These are phyloP conservation scores for Cepaea hortensis DNA, from an alignment of 2,888 invertebrate genomes.

Conservation along the genomic window DNA sequence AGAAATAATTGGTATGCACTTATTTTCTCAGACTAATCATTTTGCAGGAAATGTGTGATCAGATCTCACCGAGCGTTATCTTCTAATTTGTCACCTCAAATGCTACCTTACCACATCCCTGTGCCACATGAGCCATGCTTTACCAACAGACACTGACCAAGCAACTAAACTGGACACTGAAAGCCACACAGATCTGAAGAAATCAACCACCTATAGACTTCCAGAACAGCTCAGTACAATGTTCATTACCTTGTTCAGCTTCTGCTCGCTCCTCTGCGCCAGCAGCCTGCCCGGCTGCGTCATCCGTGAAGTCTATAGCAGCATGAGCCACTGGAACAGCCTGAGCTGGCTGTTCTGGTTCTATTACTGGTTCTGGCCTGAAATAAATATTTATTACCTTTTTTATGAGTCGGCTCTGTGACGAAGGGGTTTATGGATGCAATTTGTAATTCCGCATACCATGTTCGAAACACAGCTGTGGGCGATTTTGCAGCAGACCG, in stretches of 20 bases:
- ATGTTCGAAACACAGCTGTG: no score
- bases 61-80: background rate
- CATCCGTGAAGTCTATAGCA: constrained; percentile 41
- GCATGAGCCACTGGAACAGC: constrained; percentile 47
- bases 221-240: background rate
- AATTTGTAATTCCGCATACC: no score
- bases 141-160: background rate
- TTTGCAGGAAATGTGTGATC: background rate
- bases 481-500: no score
- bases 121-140: background rate
- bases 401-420: no score
- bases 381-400: background rate
- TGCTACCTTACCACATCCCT: background rate
- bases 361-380: constrained; percentile 70
- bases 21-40: background rate
- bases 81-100: no score
- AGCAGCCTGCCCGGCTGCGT: constrained; percentile 22
- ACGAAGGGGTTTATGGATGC: no score
- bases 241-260: constrained; percentile 53
- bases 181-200: background rate
- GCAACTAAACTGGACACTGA: background rate
- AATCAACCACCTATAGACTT: background rate
- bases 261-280: constrained; percentile 59
- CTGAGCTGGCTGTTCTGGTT: constrained; percentile 58
- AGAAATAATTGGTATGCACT: no score